Evolutionary conservation across 1,140 invertebrate genomes (phyloP), one percentile per base, ranked within the genome.

Genomic region (Sinonovacula constricta): DNA sequence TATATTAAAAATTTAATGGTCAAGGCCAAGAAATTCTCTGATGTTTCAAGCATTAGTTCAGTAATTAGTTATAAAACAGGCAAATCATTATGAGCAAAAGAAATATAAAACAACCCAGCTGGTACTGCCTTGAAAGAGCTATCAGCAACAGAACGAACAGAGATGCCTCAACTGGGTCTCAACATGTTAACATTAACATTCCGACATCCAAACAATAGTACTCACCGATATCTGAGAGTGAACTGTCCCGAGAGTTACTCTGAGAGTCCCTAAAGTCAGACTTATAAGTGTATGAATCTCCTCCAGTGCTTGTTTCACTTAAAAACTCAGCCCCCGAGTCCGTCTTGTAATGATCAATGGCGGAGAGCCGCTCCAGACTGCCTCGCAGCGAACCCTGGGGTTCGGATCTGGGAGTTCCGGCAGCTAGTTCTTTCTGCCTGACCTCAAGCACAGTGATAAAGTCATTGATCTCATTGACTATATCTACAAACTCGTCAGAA

Each of bases 401-500:
- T 24, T 59, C 45, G 15, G 59, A 57, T 57, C 33, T 68, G 14
- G 65, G 59, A 31, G 68, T 71, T 45, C 56, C 30, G 39, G 77
- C 75, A 30, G 69, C 59, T 34, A 56, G 34, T 69, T 79, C 62
- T 57, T 49, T 77, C 67, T 78, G 78, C 33, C 81, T 53, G 56
- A 81, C 85, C 60, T 87, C 85, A 49, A 89, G 80, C 71, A 87
- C 85, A 57, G 86, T 84, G 67, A 89, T 87, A 72, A 89, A 89
- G 78, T 89, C 88, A 82, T 89, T 89, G 49, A 89, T 89, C 81
- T 89, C 88, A 83, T 89, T 89, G 1, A 89, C 87, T 68, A 89
- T 89, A 33, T 87, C 85, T 26, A 86, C 86, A 79, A 88, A 88
- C 71, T 89, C 88, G 51, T 83, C 86, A 1, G 86, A 82, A 54